Conservation (phyloP, 2,113 vertebrate species). For the Solea senegalensis region DNA sequence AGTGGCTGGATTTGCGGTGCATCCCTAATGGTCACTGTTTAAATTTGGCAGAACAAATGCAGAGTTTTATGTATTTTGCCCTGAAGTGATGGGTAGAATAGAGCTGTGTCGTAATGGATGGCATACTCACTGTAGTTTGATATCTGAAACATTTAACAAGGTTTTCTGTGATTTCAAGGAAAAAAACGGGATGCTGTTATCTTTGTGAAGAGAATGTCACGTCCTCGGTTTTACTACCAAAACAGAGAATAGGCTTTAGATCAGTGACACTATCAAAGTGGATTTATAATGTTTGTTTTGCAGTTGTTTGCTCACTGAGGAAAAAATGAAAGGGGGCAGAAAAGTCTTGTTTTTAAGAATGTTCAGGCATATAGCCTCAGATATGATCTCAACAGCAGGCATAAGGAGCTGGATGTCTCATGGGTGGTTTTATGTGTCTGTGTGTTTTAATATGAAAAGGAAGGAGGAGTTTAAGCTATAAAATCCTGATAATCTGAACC, state of each 20-base stretch:
- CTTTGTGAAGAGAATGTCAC: too few species aligned
- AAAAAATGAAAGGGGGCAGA: not conserved
- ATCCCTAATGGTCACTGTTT: not conserved
- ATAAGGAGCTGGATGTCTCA: not conserved
- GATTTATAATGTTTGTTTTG: constrained; percentile 2
- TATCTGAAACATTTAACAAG: not conserved
- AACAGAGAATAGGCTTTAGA: not conserved
- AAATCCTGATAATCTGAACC: constrained; percentile 63
- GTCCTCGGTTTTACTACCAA: too few species aligned
- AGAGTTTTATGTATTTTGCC: not conserved
- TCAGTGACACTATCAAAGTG: not conserved
- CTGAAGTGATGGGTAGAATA: not conserved
- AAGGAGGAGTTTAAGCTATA: constrained; percentile 41
- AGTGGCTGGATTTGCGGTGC: too few species aligned
- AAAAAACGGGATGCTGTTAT: not conserved
- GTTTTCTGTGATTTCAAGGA: not conserved
- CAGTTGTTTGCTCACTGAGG: not conserved
- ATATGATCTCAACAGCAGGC: constrained; percentile 46
- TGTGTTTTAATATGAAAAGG: constrained; percentile 17
- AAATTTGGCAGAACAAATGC: not conserved
- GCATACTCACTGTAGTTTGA: not conserved
- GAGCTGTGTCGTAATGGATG: not conserved
- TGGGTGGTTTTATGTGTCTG: not conserved
- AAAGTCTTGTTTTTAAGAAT: constrained; percentile 30
- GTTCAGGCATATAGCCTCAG: constrained; percentile 35